Evolutionary conservation across 1,140 invertebrate genomes (phyloP).

Genomic region (Neomicropteryx cornuta): DNA sequence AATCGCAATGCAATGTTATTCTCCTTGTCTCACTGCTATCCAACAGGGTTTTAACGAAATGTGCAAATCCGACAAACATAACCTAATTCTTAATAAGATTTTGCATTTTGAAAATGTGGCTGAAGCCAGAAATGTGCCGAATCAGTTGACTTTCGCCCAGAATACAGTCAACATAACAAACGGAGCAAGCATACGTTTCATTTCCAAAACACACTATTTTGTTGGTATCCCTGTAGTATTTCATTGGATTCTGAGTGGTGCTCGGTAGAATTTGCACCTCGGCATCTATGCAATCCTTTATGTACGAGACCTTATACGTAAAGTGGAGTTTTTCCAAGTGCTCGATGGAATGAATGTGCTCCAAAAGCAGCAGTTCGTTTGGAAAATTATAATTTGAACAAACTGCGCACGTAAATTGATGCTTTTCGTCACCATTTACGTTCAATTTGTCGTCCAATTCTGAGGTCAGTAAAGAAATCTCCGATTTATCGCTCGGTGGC

Average conservation of each 20-base stretch:
- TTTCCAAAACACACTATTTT: constrained; percentile 36
- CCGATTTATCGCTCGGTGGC: no score
- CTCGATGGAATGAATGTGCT: constrained; percentile 25
- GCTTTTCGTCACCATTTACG: no score
- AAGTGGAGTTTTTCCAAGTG: constrained; percentile 35
- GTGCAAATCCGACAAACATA: no score
- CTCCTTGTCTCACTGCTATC: no score
- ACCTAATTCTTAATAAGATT: no score
- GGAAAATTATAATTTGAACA: no score
- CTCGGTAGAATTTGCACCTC: constrained; percentile 32
- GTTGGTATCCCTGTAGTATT: constrained; percentile 31
- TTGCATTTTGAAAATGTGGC: no score
- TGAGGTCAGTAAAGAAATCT: no score
- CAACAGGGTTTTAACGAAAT: no score
- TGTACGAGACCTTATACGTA: constrained; percentile 32
- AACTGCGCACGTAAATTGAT: no score
- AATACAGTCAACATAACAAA: constrained; percentile 31
- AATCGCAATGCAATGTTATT: no score
- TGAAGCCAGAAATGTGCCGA: constrained; percentile 24
- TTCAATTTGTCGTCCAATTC: no score
- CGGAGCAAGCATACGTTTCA: constrained; percentile 28
- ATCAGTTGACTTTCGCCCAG: constrained; percentile 30
- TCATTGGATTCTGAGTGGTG: constrained; percentile 32
- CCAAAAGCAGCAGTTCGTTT: constrained; percentile 25
- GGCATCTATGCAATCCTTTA: constrained; percentile 27